Conservation (phyloP, 2,113 vertebrate genomes). For the Collichthys lucidus region DNA sequence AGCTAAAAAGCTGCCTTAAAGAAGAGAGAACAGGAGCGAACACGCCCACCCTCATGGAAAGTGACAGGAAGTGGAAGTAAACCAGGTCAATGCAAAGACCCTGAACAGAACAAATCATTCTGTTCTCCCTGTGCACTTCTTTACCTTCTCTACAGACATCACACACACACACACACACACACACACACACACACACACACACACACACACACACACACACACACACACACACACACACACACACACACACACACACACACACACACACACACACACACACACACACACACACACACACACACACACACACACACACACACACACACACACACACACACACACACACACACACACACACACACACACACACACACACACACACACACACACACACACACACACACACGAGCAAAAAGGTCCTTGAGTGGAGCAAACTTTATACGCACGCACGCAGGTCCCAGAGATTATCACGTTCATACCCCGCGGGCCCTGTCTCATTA, state of each 20-base stretch:
- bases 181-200: background rate
- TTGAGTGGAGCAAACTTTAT: constrained; percentile 3
- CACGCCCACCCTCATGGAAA: constrained; percentile 29
- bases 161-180: background rate
- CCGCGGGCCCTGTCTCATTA: constrained; percentile 40
- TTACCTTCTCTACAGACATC: constrained; percentile 32
- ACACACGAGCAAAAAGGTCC: background rate
- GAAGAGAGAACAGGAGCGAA: constrained; percentile 38
- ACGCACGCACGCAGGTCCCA: background rate
- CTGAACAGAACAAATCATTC: constrained; percentile 65
- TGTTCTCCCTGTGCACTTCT: constrained; percentile 47
- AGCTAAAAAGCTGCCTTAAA: constrained; percentile 47
- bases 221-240: background rate
- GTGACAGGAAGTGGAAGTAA: constrained; percentile 52
- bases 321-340: background rate
- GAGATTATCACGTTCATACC: constrained; percentile 25
- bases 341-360: background rate
- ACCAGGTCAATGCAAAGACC: constrained; percentile 73
- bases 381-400: background rate
- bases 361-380: background rate
- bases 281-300: background rate
- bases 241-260: background rate
- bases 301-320: background rate
- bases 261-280: background rate
- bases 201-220: background rate